Evolutionary conservation across 2,888 invertebrate genomes (phyloP).

Genomic region (Trimorus sp.): DNA sequence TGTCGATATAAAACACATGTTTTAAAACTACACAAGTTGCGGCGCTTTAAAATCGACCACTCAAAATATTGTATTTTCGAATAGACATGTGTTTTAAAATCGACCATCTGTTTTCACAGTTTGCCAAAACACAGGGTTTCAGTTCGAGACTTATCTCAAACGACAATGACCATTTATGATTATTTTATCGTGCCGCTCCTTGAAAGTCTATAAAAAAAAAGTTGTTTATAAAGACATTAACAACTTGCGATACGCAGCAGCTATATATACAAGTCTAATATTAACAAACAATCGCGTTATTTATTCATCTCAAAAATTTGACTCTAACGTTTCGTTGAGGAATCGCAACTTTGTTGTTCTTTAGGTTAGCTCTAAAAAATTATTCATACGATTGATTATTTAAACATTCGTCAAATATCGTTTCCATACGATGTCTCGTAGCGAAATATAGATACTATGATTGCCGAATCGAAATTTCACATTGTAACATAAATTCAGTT

Average conservation of each 20-base stretch:
- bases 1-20: conserved; percentile 1
- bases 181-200: conserved; percentile 5
- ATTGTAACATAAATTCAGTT: too few relatives aligned
- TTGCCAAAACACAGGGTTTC: not conserved
- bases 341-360: too few relatives aligned
- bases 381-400: too few relatives aligned
- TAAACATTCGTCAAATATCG: too few relatives aligned
- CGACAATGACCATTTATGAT: conserved; percentile 1
- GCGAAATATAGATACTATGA: too few relatives aligned
- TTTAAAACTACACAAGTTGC: not conserved
- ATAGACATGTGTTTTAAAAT: conserved; percentile 4
- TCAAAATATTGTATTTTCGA: not conserved
- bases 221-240: conserved; percentile 18
- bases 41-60: not conserved
- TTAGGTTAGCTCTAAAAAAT: too few relatives aligned
- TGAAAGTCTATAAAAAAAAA: conserved; percentile 24
- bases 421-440: too few relatives aligned
- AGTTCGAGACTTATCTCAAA: not conserved
- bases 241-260: conserved; percentile 1
- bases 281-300: not conserved
- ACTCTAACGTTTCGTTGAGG: too few relatives aligned
- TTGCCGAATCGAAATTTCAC: too few relatives aligned
- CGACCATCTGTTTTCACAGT: conserved; percentile 5
- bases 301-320: not conserved
- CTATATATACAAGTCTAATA: conserved; percentile 2